A percentile compares a stretch with the other conserved stretches of the same genome.
Conservation (phyloP, 1,140 invertebrate genomes). For the Apis dorsata region DNA sequence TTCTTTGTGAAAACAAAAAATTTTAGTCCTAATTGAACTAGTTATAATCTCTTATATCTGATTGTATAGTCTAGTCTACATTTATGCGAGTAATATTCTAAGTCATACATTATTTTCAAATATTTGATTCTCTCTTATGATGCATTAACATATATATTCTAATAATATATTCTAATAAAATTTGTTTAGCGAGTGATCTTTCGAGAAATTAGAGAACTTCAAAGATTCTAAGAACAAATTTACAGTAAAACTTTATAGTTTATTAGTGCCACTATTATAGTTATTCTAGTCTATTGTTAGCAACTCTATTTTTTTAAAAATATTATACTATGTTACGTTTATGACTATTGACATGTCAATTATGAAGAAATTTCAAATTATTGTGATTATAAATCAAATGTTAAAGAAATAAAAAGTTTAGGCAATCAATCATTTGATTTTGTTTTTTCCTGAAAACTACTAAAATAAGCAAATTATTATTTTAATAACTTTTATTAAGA, state of each 20-base stretch:
- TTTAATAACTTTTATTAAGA: background rate
- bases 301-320: slow-evolving; percentile 67
- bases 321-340: slow-evolving; percentile 66
- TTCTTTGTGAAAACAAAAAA: background rate
- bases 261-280: slow-evolving; percentile 57
- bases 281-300: slow-evolving; percentile 66
- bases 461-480: background rate
- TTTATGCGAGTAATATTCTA: slow-evolving; percentile 46
- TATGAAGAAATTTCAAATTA: slow-evolving; percentile 63
- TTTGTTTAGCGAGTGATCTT: background rate
- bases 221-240: background rate
- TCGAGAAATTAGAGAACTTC: background rate
- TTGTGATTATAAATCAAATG: slow-evolving; percentile 68
- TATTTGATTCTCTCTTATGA: slow-evolving; percentile 43
- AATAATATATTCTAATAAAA: slow-evolving; percentile 1
- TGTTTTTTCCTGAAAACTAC: background rate
- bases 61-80: slow-evolving; percentile 57
- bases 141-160: slow-evolving; percentile 21
- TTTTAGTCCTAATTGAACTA: slow-evolving; percentile 2
- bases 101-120: slow-evolving; percentile 57
- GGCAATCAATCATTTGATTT: background rate
- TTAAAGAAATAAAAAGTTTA: slow-evolving; percentile 69
- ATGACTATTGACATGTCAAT: slow-evolving; percentile 65
- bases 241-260: slow-evolving; percentile 39
- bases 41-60: slow-evolving; percentile 10